Evolutionary conservation across 1,140 invertebrate species (phyloP).

Genomic region (Triops longicaudatus): DNA sequence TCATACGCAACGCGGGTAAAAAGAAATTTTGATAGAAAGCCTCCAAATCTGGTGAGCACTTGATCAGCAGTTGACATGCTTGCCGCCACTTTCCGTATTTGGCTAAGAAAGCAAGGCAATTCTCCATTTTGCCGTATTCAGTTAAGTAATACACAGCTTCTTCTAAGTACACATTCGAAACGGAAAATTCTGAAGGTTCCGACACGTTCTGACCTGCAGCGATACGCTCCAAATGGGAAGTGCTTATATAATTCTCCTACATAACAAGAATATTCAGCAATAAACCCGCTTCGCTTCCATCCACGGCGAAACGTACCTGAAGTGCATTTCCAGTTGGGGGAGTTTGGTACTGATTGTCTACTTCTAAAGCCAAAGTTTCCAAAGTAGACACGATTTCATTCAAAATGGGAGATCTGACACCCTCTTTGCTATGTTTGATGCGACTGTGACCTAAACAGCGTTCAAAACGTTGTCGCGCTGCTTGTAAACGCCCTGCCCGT

Average conservation of each 20-base stretch:
- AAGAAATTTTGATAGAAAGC: slow-evolving; percentile 59
- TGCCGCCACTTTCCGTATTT: slow-evolving; percentile 51
- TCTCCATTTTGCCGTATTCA: slow-evolving; percentile 57
- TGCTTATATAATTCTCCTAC: not conserved
- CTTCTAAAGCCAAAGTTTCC: slow-evolving; percentile 50
- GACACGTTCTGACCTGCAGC: not conserved
- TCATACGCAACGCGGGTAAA: slow-evolving; percentile 52
- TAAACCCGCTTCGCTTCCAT: not conserved
- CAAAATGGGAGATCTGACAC: slow-evolving; percentile 51
- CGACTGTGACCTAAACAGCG: slow-evolving; percentile 41
- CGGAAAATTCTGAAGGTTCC: not conserved
- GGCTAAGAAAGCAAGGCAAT: slow-evolving; percentile 60
- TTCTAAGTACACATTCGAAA: not conserved
- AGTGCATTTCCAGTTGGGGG: not conserved
- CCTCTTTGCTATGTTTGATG: slow-evolving; percentile 37
- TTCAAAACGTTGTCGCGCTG: slow-evolving; percentile 58
- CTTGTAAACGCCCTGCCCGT: slow-evolving; percentile 61
- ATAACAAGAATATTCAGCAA: not conserved
- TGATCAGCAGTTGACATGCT: slow-evolving; percentile 52
- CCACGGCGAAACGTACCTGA: not conserved
- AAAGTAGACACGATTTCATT: slow-evolving; percentile 59
- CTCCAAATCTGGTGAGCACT: slow-evolving; percentile 54
- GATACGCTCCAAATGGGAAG: not conserved
- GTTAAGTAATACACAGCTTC: slow-evolving; percentile 50
- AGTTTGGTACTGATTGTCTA: slow-evolving; percentile 45